Conservation (phyloP, 2,113 vertebrate species). For the Columba janthina region DNA sequence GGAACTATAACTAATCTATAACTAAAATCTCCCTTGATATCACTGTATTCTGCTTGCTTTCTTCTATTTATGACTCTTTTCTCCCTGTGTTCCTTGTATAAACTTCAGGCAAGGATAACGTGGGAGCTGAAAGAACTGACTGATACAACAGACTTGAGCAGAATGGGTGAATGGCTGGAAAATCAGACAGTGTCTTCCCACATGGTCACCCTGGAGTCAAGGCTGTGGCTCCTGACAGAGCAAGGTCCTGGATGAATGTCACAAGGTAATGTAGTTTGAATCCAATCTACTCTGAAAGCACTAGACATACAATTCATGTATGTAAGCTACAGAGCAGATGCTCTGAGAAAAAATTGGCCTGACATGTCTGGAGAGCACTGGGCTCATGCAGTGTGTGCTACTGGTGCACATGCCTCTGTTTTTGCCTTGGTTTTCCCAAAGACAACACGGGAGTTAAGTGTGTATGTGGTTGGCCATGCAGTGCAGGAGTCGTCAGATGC, state of each 20-base stretch:
- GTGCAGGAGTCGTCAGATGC: neutral
- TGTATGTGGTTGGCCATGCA: neutral
- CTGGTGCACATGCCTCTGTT: neutral
- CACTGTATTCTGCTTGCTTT: neutral
- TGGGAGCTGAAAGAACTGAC: neutral
- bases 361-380: neutral
- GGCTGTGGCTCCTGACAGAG: neutral
- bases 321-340: neutral
- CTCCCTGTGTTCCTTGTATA: neutral
- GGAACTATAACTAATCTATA: neutral
- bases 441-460: neutral
- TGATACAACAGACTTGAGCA: neutral
- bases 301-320: fast-evolving
- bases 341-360: neutral
- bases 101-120: neutral
- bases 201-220: neutral
- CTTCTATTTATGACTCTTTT: neutral
- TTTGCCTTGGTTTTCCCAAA: neutral
- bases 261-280: neutral
- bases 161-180: neutral
- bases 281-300: neutral
- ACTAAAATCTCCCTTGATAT: neutral
- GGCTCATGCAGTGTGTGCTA: neutral
- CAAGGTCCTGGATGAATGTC: neutral
- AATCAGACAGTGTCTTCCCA: neutral